Conservation (phyloP, 2,797 vertebrate species). For the Pyrocephalus nanus region DNA sequence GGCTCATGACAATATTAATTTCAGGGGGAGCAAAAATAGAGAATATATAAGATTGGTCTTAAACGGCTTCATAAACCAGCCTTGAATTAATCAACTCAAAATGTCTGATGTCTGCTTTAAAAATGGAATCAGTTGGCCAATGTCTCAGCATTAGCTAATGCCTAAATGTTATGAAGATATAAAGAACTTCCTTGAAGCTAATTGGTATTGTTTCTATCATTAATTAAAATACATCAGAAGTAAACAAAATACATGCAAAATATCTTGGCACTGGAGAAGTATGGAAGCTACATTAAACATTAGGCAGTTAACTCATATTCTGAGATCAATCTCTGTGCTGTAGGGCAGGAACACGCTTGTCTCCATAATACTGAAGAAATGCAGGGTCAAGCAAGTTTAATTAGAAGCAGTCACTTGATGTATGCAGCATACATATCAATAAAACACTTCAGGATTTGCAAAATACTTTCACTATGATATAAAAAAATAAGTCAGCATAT, state of each 20-base stretch:
- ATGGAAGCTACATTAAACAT: background rate
- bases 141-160: background rate
- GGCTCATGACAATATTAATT: background rate
- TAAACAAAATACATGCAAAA: slow-evolving; percentile 36
- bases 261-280: background rate
- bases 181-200: background rate
- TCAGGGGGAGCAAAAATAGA: background rate
- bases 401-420: background rate
- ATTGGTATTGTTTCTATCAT: slow-evolving; percentile 1
- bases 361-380: background rate
- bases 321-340: background rate
- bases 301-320: background rate
- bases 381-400: background rate
- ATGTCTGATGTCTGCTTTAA: background rate
- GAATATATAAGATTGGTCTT: background rate
- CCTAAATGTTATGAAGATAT: background rate
- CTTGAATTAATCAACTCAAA: slow-evolving; percentile 31
- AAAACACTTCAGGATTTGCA: background rate
- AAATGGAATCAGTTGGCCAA: slow-evolving; percentile 28
- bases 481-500: background rate
- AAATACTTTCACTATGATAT: background rate
- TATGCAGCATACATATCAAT: background rate
- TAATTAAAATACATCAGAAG: slow-evolving; percentile 43
- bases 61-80: background rate
- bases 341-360: background rate